Conservation (phyloP, 1,140 invertebrate species). For the Mamestra configurata region DNA sequence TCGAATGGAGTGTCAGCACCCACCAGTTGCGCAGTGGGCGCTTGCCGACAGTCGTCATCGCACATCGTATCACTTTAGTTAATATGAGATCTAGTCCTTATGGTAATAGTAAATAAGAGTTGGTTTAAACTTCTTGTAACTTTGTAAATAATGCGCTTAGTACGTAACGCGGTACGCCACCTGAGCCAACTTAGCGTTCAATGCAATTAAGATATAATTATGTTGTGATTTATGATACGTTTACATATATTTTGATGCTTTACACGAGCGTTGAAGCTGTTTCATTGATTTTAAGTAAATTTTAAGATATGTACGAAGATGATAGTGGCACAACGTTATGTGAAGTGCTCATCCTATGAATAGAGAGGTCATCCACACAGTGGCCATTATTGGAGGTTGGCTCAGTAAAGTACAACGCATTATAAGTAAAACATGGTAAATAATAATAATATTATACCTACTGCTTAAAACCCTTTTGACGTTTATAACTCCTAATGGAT, state of each 20-base stretch:
- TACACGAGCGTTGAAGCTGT: slow-evolving; percentile 1
- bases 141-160: not conserved
- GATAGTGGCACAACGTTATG: not conserved
- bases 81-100: slow-evolving; percentile 37
- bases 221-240: slow-evolving; percentile 9
- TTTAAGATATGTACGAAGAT: not conserved
- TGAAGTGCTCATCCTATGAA: not conserved
- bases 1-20: not conserved
- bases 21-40: not conserved
- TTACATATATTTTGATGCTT: slow-evolving; percentile 4
- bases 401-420: slow-evolving; percentile 15
- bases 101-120: slow-evolving; percentile 21
- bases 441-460: slow-evolving; percentile 1
- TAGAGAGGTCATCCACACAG: not conserved
- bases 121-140: not conserved
- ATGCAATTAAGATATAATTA: slow-evolving; percentile 10
- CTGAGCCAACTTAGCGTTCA: not conserved
- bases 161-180: not conserved
- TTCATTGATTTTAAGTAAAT: not conserved
- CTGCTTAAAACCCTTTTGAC: slow-evolving; percentile 32
- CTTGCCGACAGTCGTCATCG: not conserved
- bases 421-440: slow-evolving; percentile 3
- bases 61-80: not conserved
- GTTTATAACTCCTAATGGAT: slow-evolving; percentile 18
- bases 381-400: not conserved